Evolutionary conservation across 2,888 invertebrate species (phyloP), one percentile per base, ranked within the genome.

Genomic region (Hipparchia semele): DNA sequence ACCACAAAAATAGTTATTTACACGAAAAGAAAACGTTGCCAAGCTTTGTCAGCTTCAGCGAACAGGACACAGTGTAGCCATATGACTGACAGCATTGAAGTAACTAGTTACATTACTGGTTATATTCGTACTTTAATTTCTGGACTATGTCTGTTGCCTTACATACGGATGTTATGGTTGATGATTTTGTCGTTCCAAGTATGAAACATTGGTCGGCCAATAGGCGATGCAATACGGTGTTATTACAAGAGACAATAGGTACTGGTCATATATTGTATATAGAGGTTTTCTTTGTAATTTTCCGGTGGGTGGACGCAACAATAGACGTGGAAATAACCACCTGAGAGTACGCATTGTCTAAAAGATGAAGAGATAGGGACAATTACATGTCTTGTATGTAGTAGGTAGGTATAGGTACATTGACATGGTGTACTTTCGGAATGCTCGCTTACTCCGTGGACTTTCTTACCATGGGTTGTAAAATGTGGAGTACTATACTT

Each of bases 261-360:
- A 75, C 71, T 71, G 71, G 70, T 70, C 77, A 79, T 77, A 78
- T 78, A 79, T 77, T 80, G 80, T 81, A 82, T 79, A 84, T 83
- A 80, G 83, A 83, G 79, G 79, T 84, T 84, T 83, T 84, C 84
- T 81, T 83, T 86, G 90, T 88, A 91, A 91, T 91, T 91, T 91
- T 91, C 89, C 91, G 87, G 90, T 90, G 86, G 83, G 83, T 87
- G 88, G 84, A 80, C 85, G 81, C 84, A 84, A 88, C 89, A 91
- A 90, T 91, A 84, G 88, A 80, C 82, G 86, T 87, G 83, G 85
- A 81, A 83, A 86, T 85, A 86, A 87, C 88, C 87, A 88, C 87
- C 87, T 78, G 79, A 77, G 75, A 77, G 75, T 77, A 77, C 76
- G 79, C 80, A 82, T 82, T 82, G 81, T 82, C 76, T 79, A 77